These are phyloP conservation scores for Gallirallus australis DNA, from an alignment of 2,797 vertebrate species.

Conservation along the genomic window DNA sequence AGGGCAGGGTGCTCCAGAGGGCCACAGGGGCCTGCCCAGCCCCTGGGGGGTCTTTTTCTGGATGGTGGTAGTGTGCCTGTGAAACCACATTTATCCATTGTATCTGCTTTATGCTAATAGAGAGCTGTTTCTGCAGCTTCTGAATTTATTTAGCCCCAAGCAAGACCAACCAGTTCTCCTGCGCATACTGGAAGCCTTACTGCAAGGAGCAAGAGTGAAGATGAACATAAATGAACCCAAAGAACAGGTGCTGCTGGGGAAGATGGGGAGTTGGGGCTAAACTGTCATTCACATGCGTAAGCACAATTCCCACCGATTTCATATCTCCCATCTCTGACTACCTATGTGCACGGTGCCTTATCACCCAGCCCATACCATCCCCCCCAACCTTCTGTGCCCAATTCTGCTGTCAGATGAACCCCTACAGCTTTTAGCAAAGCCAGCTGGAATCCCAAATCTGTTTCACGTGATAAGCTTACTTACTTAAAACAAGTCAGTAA, in stretches of 20 bases:
- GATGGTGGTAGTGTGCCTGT: accelerated
- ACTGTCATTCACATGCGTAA: not conserved
- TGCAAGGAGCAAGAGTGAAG: not conserved
- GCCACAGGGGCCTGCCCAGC: too few species aligned
- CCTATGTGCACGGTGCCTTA: not conserved
- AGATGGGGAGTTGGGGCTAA: not conserved
- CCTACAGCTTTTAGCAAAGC: not conserved
- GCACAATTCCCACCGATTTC: not conserved
- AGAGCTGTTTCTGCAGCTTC: not conserved
- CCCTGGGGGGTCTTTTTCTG: not conserved
- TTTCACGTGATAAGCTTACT: not conserved
- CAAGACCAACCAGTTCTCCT: not conserved
- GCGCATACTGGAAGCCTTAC: not conserved
- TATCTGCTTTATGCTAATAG: not conserved
- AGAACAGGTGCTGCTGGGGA: not conserved
- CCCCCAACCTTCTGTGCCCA: not conserved
- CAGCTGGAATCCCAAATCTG: not conserved
- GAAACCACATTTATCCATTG: not conserved
- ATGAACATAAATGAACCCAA: not conserved
- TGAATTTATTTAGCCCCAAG: not conserved
- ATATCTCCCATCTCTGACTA: not conserved
- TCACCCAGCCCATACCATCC: not conserved
- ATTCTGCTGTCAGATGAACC: not conserved
- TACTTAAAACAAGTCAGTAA: not conserved
- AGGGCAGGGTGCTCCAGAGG: not conserved